Evolutionary conservation across 1,140 invertebrate species (phyloP), one percentile per base, ranked within the genome.

Genomic region (Orussus abietinus): DNA sequence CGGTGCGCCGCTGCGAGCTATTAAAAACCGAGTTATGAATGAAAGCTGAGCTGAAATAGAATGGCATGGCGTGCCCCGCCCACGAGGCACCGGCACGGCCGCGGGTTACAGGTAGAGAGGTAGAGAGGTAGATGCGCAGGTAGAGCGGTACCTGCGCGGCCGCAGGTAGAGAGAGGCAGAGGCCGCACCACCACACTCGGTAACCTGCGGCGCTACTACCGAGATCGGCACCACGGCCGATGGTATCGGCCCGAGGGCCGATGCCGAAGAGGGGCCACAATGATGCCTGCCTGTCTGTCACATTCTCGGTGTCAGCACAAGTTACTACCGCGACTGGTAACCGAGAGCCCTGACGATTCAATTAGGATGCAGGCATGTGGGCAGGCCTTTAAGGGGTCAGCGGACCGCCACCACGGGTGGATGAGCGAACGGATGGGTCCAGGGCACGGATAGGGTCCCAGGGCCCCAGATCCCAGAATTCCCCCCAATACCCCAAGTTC

Each of bases 11-110:
- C 52, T 52, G 57, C 42, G 49, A 60, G 65, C 68, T 72, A 69
- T 72, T 69, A 71, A 68, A 71, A 71, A 64, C 59, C 53, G 48
- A 69, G 62, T 71, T 70, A 70, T 72, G 69, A 72, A 72, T 71
- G 68, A 71, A 70, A 70, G 58, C 62, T 49, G 53, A 44, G 60
- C 64, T 71, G 64, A 71, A 72, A 70, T 70, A 71, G 69, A 71
- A 66, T 69, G 69, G 66, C 61, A 67, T 48, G 58, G 49, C 50
- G 51, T 51, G 62, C 62, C 58, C 62, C 63, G 63, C 65, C 64
- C 62, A 70, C 64, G 53, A n/a, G 50, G 47, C 55, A 56, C 42
- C 55, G 55, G 42, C 51, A 57, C 41, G 38, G 46, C 22, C 22
- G n/a, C 22, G n/a, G n/a, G 22, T 6, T 7, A 25, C 22, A 25